Base-by-base conservation (phyloP, 2,888 invertebrate genomes). In the Prosapia bicincta region DNA sequence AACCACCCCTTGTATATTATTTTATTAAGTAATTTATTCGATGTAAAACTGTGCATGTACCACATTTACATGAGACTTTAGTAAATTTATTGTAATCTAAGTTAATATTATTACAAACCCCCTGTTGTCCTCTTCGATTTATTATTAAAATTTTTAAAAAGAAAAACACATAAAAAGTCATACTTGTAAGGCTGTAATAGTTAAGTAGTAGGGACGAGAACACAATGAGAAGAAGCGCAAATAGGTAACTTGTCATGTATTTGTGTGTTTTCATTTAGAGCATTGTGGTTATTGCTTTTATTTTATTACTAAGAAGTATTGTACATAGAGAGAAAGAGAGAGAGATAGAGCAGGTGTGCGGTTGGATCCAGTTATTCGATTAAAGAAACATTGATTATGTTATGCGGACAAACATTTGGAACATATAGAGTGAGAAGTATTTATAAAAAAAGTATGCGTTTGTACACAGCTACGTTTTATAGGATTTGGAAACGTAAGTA, bases 151-250 rank as follows among this genome's bases (percentile, higher is more conserved):
- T 66, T 28, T 32, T 9, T 30, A 6, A 6, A 30, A 66, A 66
- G 30, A 66, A 72, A 28, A 28, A 26, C 26, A 71, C 15, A 28
- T 23, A 24, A 72, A 70, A 72, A 78, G 78, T 76, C 77, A 79
- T 77, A 77, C 76, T 66, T 54, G 76, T 78, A 76, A 78, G 77
- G 76, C 76, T 79, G 77, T 75, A 78, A 75, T 72, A 66, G 74
- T 69, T n/a, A 76, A 54, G 30, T 38, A 28, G n/a, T n/a, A 30
- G 30, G 54, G 54, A 65, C 38, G 70, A 66, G 68, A 66, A 73
- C 20, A 54, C 54, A 20, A 5, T 54, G 1, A 38, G 20, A 54
- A 20, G 54, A 9, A 54, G 54, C 54, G 54, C 54, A 54, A 54
- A 54, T 54, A 54, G 54, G 20, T 54, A 20, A 54, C 13, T 54